phyloP scores from a whole-genome alignment of 2,888 invertebrate genomes.

The Biston stratarius region DNA sequence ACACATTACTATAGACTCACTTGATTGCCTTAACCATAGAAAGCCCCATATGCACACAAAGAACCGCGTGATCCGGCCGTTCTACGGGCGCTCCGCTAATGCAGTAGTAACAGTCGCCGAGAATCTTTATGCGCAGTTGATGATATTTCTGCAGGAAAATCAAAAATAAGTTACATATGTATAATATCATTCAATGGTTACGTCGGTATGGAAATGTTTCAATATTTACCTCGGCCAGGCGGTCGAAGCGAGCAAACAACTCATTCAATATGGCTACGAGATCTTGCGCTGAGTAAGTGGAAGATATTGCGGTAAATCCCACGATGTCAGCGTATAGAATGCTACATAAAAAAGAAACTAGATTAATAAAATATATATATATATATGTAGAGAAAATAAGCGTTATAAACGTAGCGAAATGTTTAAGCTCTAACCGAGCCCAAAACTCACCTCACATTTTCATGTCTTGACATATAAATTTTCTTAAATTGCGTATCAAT shows the following conservation, averaged over 20 bases:
- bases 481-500: constrained; percentile 98
- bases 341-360: constrained; percentile 77
- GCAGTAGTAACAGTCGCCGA: constrained; percentile 99
- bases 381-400: too few relatives aligned
- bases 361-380: constrained; percentile 1
- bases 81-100: constrained; percentile 97
- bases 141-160: constrained; percentile 92
- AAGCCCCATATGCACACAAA: constrained; percentile 97
- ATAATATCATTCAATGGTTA: neutral
- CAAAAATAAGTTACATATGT: neutral
- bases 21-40: constrained; percentile 99
- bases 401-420: too few relatives aligned
- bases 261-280: constrained; percentile 98
- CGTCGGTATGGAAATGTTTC: neutral
- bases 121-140: constrained; percentile 97
- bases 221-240: constrained; percentile 90
- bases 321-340: constrained; percentile 99
- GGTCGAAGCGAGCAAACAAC: constrained; percentile 97
- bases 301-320: constrained; percentile 98
- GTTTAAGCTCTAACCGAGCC: too few relatives aligned
- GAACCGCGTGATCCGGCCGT: constrained; percentile 95
- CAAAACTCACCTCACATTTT: constrained; percentile 94
- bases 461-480: constrained; percentile 98
- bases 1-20: constrained; percentile 83
- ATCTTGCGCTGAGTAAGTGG: constrained; percentile 97